These are phyloP conservation scores for Melanotaenia maccullochi DNA, from an alignment of 2,797 vertebrate genomes.

Conservation along the genomic window DNA sequence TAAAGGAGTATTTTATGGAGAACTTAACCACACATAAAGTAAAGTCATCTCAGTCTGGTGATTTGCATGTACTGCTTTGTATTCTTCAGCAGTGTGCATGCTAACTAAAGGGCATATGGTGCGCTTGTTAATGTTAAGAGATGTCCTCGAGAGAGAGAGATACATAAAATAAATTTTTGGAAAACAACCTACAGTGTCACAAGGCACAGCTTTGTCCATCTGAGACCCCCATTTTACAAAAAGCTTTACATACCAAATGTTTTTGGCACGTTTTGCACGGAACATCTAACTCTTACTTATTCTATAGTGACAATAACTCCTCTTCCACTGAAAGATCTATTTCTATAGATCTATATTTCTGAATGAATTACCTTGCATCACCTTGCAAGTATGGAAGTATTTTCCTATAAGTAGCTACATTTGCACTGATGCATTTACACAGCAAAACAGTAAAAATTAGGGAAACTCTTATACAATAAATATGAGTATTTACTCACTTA, in stretches of 20 bases:
- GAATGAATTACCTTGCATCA: not conserved
- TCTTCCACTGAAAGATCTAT: not conserved
- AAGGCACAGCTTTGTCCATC: conserved; percentile 2
- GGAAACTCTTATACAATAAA: not conserved
- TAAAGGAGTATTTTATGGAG: not conserved
- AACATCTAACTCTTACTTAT: not conserved
- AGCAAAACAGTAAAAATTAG: not conserved
- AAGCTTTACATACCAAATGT: not conserved
- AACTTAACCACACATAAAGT: not conserved
- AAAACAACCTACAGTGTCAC: conserved; percentile 9
- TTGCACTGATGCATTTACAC: not conserved
- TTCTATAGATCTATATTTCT: not conserved
- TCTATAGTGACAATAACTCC: not conserved
- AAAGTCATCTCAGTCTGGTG: conserved; percentile 10
- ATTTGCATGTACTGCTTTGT: conserved; percentile 18
- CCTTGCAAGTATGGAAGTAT: not conserved
- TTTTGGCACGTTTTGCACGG: not conserved
- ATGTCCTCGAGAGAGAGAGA: conserved; percentile 36
- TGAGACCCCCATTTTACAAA: not conserved
- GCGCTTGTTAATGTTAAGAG: conserved; percentile 40
- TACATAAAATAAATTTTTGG: conserved; percentile 18
- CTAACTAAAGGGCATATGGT: conserved; percentile 30
- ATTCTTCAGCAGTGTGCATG: conserved; percentile 25
- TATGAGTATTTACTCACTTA: no score
- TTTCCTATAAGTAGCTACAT: not conserved